Evolutionary conservation across 2,888 invertebrate species (phyloP).

Genomic region (Lasius fuliginosus): DNA sequence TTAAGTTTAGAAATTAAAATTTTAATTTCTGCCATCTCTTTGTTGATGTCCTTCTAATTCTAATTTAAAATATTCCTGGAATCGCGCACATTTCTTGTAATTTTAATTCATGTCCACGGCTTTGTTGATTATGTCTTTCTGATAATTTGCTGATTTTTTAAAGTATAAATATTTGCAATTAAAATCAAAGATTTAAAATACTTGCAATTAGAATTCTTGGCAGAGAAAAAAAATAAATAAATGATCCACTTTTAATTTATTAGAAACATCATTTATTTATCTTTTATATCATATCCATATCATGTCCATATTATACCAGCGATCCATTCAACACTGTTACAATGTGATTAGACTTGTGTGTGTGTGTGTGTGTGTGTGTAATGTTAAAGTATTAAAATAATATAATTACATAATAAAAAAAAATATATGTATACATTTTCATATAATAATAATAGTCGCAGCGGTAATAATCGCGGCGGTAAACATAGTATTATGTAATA

Average conservation of each 20-base stretch:
- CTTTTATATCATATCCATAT: conserved; percentile 10
- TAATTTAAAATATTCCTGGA: no score
- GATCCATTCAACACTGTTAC: conserved; percentile 20
- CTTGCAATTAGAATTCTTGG: not conserved
- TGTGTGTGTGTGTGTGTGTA: not conserved
- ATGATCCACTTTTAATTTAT: not conserved
- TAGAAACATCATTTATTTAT: conserved; percentile 44
- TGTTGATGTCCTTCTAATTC: no score
- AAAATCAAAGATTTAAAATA: not conserved
- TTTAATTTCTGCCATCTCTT: no score
- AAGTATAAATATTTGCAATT: not conserved
- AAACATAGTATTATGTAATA: conserved; percentile 26
- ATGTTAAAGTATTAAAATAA: conserved; percentile 46
- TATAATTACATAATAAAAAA: conserved; percentile 37
- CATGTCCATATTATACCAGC: conserved; percentile 6
- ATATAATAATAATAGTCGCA: not conserved
- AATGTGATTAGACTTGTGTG: conserved; percentile 13
- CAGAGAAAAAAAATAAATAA: not conserved
- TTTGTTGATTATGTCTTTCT: no score
- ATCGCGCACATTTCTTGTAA: no score
- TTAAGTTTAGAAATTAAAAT: no score
- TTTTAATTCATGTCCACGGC: no score
- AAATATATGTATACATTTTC: conserved; percentile 16
- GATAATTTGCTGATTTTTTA: no score
- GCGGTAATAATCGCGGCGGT: not conserved